Conservation (phyloP, 2,113 vertebrate genomes). For the Semicossyphus pulcher region DNA sequence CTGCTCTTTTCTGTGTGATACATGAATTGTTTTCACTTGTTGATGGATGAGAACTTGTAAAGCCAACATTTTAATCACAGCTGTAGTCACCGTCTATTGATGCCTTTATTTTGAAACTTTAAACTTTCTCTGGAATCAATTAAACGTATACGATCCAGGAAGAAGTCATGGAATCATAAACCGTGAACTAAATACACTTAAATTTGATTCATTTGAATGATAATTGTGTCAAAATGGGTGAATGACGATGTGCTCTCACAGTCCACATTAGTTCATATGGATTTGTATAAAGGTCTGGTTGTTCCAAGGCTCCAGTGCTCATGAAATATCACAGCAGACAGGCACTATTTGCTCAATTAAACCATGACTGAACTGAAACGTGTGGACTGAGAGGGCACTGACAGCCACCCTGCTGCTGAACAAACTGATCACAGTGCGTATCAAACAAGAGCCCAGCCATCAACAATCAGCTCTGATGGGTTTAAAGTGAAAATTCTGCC, state of each 20-base stretch:
- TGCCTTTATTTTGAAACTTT: background rate
- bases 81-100: background rate
- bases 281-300: background rate
- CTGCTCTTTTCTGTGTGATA: constrained; percentile 25
- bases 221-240: background rate
- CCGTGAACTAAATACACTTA: background rate
- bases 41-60: constrained; percentile 69
- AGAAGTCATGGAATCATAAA: background rate
- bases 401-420: background rate
- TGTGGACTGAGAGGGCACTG: constrained; percentile 7
- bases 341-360: background rate
- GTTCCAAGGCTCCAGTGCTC: background rate
- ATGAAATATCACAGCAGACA: background rate
- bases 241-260: background rate
- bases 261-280: background rate
- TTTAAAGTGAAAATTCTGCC: constrained; percentile 48
- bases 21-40: constrained; percentile 41
- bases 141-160: background rate
- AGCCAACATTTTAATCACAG: background rate
- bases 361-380: background rate
- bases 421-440: background rate
- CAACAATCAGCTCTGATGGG: constrained; percentile 55
- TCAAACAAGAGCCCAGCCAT: constrained; percentile 69
- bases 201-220: background rate
- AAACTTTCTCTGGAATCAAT: background rate